Evolutionary conservation across 23 tunicate species (phyloP).

Genomic region (Ascidia mentula): DNA sequence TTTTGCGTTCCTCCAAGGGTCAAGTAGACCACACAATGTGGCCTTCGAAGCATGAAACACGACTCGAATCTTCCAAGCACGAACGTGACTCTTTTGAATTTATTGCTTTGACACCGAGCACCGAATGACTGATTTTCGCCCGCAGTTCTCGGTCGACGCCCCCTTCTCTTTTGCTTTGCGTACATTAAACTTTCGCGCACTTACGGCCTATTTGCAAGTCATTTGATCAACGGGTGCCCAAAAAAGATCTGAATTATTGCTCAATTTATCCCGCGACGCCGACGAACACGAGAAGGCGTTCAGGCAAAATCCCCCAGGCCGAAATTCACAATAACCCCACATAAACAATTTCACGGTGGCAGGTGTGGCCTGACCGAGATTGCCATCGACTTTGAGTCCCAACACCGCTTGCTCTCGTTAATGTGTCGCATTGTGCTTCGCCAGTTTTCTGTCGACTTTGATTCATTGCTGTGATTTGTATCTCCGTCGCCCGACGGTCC

Average conservation of each 20-base stretch:
- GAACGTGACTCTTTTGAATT: neutral
- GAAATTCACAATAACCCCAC: neutral
- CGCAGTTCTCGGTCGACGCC: too few relatives aligned
- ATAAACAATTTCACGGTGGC: slow-evolving; percentile 12
- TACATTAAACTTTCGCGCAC: too few relatives aligned
- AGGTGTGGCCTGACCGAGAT: slow-evolving; percentile 10
- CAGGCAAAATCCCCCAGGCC: neutral
- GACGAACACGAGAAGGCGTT: neutral
- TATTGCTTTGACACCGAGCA: neutral
- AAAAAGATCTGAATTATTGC: neutral
- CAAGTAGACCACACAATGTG: slow-evolving; percentile 8
- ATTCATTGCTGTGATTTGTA: slow-evolving; percentile 6
- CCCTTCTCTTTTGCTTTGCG: too few relatives aligned
- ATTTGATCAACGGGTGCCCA: too few relatives aligned
- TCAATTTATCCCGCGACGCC: neutral
- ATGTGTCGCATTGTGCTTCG: slow-evolving; percentile 3
- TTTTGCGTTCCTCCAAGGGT: neutral
- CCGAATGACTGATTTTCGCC: neutral
- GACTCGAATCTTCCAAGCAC: neutral
- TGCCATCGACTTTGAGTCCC: slow-evolving; percentile 3
- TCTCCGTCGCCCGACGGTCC: neutral
- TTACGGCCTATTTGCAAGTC: too few relatives aligned
- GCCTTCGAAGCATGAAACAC: neutral
- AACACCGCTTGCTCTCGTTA: slow-evolving; percentile 3
- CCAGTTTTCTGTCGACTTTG: neutral